Percentiles rank a stretch among this genome's conserved stretches.
Conservation (phyloP, 2,888 invertebrate genomes). For the Chymomyza fuscimana region DNA sequence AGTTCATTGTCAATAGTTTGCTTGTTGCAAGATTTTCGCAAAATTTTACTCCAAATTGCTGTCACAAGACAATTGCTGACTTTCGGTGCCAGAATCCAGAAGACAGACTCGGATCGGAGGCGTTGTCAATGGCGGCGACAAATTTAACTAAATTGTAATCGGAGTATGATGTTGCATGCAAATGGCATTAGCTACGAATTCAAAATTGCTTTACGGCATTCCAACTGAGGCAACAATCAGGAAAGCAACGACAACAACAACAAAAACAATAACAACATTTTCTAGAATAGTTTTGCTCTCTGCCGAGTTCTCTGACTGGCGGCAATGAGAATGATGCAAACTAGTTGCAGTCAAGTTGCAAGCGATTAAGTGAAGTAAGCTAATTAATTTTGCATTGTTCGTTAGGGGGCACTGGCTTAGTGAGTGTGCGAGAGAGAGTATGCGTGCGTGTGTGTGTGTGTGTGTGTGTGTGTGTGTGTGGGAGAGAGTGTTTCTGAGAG, state of each 20-base stretch:
- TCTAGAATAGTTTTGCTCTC: neutral
- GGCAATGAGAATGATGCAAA: constrained; percentile 13
- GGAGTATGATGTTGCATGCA: constrained; percentile 70
- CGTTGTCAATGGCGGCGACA: constrained; percentile 46
- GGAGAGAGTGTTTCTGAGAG: neutral
- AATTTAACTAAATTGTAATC: constrained; percentile 74
- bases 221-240: constrained; percentile 21
- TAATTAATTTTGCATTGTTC: constrained; percentile 75
- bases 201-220: constrained; percentile 69
- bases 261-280: constrained; percentile 28
- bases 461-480: constrained; percentile 1
- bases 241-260: constrained; percentile 10
- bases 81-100: neutral
- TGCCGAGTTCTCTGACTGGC: neutral
- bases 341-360: constrained; percentile 68
- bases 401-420: constrained; percentile 42
- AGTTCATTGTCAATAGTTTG: constrained; percentile 74
- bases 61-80: neutral
- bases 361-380: constrained; percentile 73
- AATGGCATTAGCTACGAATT: constrained; percentile 73
- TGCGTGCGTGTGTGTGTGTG: constrained; percentile 2
- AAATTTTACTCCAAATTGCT: neutral
- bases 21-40: constrained; percentile 65
- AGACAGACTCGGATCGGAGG: neutral
- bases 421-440: constrained; percentile 9